Evolutionary conservation across 2,113 vertebrate genomes (phyloP), one percentile per base, ranked within the genome.

Genomic region (Festucalex cinctus): DNA sequence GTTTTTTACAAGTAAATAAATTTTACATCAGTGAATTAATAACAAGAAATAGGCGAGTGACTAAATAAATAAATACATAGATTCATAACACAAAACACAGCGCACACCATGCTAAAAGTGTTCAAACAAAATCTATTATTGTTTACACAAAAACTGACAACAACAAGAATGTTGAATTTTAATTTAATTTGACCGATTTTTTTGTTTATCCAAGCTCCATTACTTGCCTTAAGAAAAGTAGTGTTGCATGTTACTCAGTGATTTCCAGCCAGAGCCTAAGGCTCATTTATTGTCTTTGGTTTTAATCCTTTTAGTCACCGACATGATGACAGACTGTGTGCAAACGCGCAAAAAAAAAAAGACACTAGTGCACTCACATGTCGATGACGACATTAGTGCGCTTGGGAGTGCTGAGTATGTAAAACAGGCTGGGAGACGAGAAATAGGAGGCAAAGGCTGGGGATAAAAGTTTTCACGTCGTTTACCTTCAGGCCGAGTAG

Each of bases 401-500:
- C 81, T 81, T 84, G 69, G 57, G 62, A 76, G 75, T 64, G 76
- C 84, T 83, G 75, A 84, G 79, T 85, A 69, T n/a, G 74, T 77
- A 78, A 56, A 83, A 76, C 16, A 24, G 37, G 53, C 44, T n/a
- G 9, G 36, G 35, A 63, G 66, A 66, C n/a, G 8, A 70, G 51
- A n/a, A 22, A 2, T 49, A 10, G 20, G 75, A 70, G 62, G 63
- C 16, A 13, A 68, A 74, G 75, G 76, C 77, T 74, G n/a, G 24
- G 57, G 60, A 36, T 74, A 66, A 78, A 82, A 28, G 73, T 37
- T 13, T 62, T 41, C 5, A 41, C 17, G 37, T 62, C 4, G 14
- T 62, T 62, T 51, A 91, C 93, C 86, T 97, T 95, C 63, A 98
- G 85, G 14, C 96, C 96, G 74, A 98, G 89, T 43, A 98, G 84